Evolutionary conservation across 53 echinoderm and acorn worm species (phyloP).

Genomic region (Patiria pectinifera): DNA sequence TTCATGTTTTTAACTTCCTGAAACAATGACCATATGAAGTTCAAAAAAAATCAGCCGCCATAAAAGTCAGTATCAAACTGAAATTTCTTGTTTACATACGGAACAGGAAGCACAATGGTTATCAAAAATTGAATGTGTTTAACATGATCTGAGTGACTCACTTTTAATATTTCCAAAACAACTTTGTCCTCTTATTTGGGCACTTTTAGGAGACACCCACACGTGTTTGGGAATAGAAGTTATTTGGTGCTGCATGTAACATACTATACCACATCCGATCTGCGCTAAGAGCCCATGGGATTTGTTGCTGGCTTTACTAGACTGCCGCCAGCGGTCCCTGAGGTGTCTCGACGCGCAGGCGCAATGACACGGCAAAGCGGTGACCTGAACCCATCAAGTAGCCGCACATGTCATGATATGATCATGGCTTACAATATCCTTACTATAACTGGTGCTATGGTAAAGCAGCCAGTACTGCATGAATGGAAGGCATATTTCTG

Average conservation of each 20-base stretch:
- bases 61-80: no score
- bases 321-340: constrained; percentile 23
- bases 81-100: no score
- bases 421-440: no score
- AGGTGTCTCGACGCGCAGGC: constrained; percentile 41
- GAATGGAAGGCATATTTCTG: constrained; percentile 13
- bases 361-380: constrained; percentile 49
- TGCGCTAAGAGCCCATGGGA: constrained; percentile 20
- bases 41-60: no score
- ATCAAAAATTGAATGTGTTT: no score
- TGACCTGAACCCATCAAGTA: constrained; percentile 46
- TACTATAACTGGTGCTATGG: background rate
- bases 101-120: no score
- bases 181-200: background rate
- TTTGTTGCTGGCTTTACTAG: background rate
- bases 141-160: no score
- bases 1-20: no score
- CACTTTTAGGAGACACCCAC: background rate
- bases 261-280: constrained; percentile 23
- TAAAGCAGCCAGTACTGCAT: background rate
- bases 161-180: no score
- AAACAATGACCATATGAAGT: no score
- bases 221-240: background rate
- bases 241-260: background rate
- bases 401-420: no score